Conservation (phyloP, 2,888 invertebrate genomes). For the Exephanes ischioxanthus region DNA sequence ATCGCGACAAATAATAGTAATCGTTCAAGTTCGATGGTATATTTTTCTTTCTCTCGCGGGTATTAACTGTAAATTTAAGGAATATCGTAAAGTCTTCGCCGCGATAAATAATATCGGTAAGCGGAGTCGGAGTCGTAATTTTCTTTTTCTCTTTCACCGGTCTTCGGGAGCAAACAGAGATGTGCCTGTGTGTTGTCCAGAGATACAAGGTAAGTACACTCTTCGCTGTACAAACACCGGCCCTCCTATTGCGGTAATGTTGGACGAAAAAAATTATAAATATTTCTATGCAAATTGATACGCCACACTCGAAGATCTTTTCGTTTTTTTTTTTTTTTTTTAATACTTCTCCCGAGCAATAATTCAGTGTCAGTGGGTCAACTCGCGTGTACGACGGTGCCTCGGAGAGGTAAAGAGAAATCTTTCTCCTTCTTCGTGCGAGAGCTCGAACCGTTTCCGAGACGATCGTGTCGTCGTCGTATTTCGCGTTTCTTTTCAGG, state of each 20-base stretch:
- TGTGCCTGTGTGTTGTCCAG: not conserved
- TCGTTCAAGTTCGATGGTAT: not conserved
- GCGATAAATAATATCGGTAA: constrained; percentile 1
- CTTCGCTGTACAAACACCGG: not conserved
- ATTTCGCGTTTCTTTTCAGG: constrained; percentile 56
- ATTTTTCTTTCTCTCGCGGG: not conserved
- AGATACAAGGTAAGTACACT: not conserved
- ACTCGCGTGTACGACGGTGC: constrained; percentile 72
- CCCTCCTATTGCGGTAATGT: not conserved
- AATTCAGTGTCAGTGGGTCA: constrained; percentile 85
- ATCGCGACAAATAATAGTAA: constrained; percentile 1
- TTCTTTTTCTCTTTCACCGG: constrained; percentile 10
- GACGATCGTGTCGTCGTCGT: constrained; percentile 38
- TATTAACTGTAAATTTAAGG: not conserved
- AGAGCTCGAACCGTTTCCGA: constrained; percentile 53
- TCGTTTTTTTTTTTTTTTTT: not conserved
- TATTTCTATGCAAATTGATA: constrained; percentile 64
- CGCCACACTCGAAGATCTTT: constrained; percentile 55
- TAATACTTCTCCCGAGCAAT: constrained; percentile 61
- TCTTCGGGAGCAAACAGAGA: constrained; percentile 1
- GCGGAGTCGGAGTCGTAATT: not conserved
- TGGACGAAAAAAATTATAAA: constrained; percentile 35
- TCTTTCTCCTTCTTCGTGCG: constrained; percentile 67
- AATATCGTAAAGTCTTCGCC: not conserved
- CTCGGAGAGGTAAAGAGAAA: constrained; percentile 74